Evolutionary conservation across 2,113 vertebrate species (phyloP), one percentile per base, ranked within the genome.

Genomic region (Geothlypis trichas): DNA sequence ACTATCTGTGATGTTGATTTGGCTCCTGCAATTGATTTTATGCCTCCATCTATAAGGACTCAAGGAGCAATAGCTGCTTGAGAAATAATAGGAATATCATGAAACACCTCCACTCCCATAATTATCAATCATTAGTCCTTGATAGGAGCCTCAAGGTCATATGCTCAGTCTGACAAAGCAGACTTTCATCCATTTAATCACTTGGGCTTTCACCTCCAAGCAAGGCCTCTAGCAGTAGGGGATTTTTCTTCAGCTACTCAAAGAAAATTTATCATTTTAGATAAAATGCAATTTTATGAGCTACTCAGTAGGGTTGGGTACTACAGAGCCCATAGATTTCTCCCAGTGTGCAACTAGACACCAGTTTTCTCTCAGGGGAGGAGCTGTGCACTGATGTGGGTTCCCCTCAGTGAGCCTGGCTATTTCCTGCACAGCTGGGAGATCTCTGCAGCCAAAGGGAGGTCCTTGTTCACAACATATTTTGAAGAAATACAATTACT

Each of bases 241-340:
- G 37, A 15, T 76, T 90, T 87, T 75, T 79, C 35, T 86, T 94
- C 37, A 80, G 41, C 33, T 44, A 49, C 54, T 78, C 57, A 51
- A 44, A 78, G 16, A 11, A 63, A 55, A 30, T 65, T 77, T 49
- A 44, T 79, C 0, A 39, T 63, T 82, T 79, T 52, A 54, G 44
- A 81, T 31, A 35, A 89, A 91, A 47, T 26, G 15, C 20, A n/a
- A 21, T 75, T 87, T 95, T 84, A 39, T 71, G 52, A 92, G 42
- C 31, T 69, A 24, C 59, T 52, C 9, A 0, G 7, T 55, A 15
- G 10, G 18, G 18, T 5, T 88, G 63, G 30, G 22, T 55, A 88
- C 44, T 72, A 9, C 19, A 44, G 44, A 90, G 44, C 21, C 62
- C 41, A 23, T 11, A 4, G 13, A 35, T 84, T 68, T 57, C 63